Conservation (phyloP, 2,888 invertebrate genomes). For the Crocallis elinguaria region DNA sequence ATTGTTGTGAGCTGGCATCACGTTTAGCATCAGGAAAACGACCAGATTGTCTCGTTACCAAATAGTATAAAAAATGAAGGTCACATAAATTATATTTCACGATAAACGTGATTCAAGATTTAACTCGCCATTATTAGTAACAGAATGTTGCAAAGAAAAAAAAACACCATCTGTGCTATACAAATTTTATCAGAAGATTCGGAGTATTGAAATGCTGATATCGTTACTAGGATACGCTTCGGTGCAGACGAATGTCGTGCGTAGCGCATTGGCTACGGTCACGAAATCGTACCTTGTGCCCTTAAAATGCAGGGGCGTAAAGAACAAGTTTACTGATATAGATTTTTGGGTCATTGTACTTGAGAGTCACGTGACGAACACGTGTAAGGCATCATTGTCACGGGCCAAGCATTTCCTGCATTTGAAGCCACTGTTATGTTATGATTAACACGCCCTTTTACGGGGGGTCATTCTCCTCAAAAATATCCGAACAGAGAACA, state of each 20-base stretch:
- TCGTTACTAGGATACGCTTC: conserved; percentile 77
- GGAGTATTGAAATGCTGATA: conserved; percentile 76
- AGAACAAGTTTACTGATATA: conserved; percentile 35
- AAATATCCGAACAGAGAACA: conserved; percentile 61
- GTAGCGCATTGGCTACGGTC: conserved; percentile 54
- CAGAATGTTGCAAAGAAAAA: not conserved
- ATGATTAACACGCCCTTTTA: conserved; percentile 60
- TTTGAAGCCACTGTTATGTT: conserved; percentile 68
- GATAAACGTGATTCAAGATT: not conserved
- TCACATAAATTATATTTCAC: not conserved
- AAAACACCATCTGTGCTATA: not conserved
- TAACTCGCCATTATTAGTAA: too few relatives aligned
- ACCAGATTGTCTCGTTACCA: too few relatives aligned
- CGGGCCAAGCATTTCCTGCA: conserved; percentile 64
- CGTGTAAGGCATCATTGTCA: conserved; percentile 52
- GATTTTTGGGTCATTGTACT: conserved; percentile 56
- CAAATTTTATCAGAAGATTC: not conserved
- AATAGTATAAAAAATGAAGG: too few relatives aligned
- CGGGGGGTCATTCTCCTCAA: conserved; percentile 74
- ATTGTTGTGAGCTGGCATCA: too few relatives aligned
- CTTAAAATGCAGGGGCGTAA: conserved; percentile 26
- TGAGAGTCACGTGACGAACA: conserved; percentile 47
- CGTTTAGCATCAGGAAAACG: too few relatives aligned
- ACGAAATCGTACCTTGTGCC: conserved; percentile 53
- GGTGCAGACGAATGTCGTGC: conserved; percentile 52